phyloP scores from a whole-genome alignment of 2,113 vertebrate genomes.

The Gambusia affinis region DNA sequence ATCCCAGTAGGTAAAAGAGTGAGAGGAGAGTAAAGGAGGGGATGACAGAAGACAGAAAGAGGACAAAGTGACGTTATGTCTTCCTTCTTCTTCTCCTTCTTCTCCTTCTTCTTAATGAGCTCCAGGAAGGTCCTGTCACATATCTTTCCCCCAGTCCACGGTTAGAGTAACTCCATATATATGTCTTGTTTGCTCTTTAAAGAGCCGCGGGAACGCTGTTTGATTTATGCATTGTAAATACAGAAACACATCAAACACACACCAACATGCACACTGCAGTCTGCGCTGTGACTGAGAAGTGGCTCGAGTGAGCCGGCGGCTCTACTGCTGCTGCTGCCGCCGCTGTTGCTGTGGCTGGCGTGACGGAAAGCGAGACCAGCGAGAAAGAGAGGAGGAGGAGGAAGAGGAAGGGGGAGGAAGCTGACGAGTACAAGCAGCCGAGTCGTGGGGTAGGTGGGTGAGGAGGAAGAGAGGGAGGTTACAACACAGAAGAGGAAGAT shows the following conservation, averaged over 20 bases:
- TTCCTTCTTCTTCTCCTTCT: conserved; percentile 59
- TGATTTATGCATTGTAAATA: conserved; percentile 36
- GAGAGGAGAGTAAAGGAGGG: conserved; percentile 37
- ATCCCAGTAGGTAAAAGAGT: conserved; percentile 31
- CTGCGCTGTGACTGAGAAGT: conserved; percentile 59
- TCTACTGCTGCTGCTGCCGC: conserved; percentile 59
- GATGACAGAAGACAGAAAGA: conserved; percentile 20
- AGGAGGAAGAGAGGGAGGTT: conserved; percentile 18
- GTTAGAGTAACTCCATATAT: conserved; percentile 55
- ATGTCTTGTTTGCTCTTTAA: conserved; percentile 21
- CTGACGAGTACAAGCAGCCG: conserved; percentile 50
- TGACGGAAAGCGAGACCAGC: conserved; percentile 54
- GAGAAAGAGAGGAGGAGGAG: conserved; percentile 25
- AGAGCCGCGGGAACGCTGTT: conserved; percentile 33
- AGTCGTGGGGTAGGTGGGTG: conserved; percentile 24
- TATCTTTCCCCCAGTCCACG: conserved; percentile 36
- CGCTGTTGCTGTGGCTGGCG: conserved; percentile 62
- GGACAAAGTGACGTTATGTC: conserved; percentile 51
- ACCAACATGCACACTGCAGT: conserved; percentile 46
- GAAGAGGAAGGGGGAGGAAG: conserved; percentile 52
- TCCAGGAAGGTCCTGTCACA: conserved; percentile 36
- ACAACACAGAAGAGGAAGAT: conserved; percentile 61
- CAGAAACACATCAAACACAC: conserved; percentile 21
- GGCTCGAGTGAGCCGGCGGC: conserved; percentile 52
- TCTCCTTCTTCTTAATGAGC: conserved; percentile 59